Conservation (phyloP, 2,797 vertebrate genomes). For the Gadopsis bispinosus region DNA sequence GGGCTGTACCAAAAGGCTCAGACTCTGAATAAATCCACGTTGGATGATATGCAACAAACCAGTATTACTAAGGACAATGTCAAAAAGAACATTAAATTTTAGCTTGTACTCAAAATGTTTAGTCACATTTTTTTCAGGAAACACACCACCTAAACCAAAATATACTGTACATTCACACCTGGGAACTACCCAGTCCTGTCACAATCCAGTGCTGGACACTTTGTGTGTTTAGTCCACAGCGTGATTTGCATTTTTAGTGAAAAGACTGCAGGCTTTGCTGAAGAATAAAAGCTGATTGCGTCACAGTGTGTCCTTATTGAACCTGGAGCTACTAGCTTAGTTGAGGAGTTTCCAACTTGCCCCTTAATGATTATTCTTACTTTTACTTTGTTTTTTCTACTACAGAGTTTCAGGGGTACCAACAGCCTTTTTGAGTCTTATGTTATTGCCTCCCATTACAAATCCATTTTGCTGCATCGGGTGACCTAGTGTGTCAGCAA, state of each 20-base stretch:
- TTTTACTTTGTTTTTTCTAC: too few relatives aligned
- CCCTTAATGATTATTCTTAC: too few relatives aligned
- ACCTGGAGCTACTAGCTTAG: background rate
- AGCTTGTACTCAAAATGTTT: background rate
- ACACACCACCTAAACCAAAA: background rate
- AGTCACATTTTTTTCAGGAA: background rate
- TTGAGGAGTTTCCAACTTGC: background rate
- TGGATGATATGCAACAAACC: slow-evolving; percentile 39
- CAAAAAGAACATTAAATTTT: slow-evolving; percentile 32
- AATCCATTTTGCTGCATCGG: background rate
- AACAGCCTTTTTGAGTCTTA: background rate
- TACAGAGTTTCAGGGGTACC: background rate
- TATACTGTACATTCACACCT: background rate
- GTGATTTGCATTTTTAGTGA: slow-evolving; percentile 4
- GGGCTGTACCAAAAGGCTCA: slow-evolving; percentile 38
- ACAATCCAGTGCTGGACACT: background rate
- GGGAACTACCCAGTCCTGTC: background rate
- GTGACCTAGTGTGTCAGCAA: background rate
- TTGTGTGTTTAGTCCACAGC: background rate
- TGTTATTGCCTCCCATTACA: background rate
- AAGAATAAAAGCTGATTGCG: background rate
- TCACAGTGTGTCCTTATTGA: background rate
- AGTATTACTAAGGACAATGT: slow-evolving; percentile 39
- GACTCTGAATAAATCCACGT: slow-evolving; percentile 40
- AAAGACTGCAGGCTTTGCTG: background rate